Base-by-base conservation (phyloP, 2,888 invertebrate genomes). In the Lamellibrachia satsuma region DNA sequence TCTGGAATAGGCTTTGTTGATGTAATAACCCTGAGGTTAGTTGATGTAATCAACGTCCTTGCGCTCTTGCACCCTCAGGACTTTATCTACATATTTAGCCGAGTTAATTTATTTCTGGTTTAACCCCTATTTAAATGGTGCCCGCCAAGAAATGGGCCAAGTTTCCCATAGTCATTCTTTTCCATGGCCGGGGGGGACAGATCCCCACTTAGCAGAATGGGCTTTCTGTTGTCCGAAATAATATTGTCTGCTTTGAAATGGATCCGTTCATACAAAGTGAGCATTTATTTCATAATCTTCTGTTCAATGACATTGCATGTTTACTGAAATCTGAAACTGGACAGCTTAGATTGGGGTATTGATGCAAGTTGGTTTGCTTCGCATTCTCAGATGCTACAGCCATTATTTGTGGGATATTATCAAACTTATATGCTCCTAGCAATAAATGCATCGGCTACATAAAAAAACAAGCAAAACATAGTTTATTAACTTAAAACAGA, bases 41-140 rank as follows among this genome's bases (percentile, higher is more conserved):
- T 75, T 75, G 75, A 75, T 75, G 75, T 75, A 75, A 75, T 75
- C 22, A 75, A 15, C 75, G 39, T 39, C 22, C 15, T 15, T 75
- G 75, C 75, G n/a, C 75, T n/a, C 75, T n/a, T 22, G 22, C 75
- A 75, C 22, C 75, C 75, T n/a, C 75, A 22, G 75, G 75, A 0
- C 2, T 75, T 75, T 75, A 75, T 75, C 22, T 75, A 75, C 22
- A 75, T 75, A 15, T 75, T 75, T 75, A 75, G 15, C 75, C 15
- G 22, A 75, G 75, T 75, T 75, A 75, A n/a, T 75, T 75, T 75
- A 75, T 75, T 75, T 75, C 75, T 22, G 75, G 75, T 75, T n/a
- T 75, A n/a, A 15, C 75, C 75, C 75, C 15, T 22, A 75, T 75
- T 22, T 75, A 22, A 75, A 75, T 22, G n/a, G 22, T 15, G 6